Conservation (phyloP, 2,113 vertebrate species). For the Aix galericulata region DNA sequence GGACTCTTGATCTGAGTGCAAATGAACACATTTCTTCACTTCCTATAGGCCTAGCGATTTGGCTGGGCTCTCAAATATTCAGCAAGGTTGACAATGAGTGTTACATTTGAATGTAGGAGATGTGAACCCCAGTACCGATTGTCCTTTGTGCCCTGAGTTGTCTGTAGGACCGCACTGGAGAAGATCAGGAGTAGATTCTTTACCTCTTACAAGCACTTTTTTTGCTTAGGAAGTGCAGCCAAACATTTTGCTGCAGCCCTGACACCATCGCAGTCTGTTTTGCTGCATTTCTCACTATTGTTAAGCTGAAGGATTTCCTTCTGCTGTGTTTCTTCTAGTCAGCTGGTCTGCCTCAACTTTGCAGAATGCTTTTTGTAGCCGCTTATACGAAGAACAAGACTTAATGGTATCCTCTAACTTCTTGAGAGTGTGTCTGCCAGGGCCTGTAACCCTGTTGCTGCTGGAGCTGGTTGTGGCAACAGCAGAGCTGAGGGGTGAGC, state of each 20-base stretch:
- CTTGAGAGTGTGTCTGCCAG: neutral
- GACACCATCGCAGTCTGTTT: neutral
- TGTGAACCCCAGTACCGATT: accelerated
- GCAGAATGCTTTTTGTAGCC: neutral
- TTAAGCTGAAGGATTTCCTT: neutral
- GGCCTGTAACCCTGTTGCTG: neutral
- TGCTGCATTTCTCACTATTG: neutral
- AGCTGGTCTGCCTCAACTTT: neutral
- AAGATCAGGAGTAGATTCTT: neutral
- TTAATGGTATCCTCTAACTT: neutral
- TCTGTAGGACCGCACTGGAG: neutral
- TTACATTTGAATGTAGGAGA: accelerated
- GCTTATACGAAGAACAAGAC: neutral
- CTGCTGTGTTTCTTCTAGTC: neutral
- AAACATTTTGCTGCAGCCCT: neutral
- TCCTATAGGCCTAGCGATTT: neutral
- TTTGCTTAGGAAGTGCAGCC: neutral
- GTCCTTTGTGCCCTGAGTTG: accelerated
- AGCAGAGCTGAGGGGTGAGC: accelerated
- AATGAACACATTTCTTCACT: neutral
- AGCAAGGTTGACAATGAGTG: neutral
- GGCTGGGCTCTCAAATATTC: neutral
- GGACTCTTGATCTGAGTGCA: neutral
- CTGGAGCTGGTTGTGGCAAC: neutral
- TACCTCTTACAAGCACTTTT: neutral